Base-by-base conservation (phyloP, 2,888 invertebrate species). In the Luperina nickerlii region DNA sequence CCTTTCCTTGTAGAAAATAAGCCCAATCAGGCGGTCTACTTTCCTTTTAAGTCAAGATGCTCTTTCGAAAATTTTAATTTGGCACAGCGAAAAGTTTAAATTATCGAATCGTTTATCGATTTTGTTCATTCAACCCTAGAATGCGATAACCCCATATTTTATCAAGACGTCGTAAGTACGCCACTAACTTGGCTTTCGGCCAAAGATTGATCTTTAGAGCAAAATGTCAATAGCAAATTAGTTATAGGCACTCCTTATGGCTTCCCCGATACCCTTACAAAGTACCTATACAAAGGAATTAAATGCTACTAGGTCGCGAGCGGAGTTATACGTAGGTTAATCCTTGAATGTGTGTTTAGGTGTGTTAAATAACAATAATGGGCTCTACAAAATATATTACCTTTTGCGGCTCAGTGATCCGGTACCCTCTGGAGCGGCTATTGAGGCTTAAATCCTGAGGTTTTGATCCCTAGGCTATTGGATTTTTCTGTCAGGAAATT, bases 201-300 rank as follows among this genome's bases (percentile, higher is more conserved):
- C 96, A 95, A 94, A 93, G 92, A 95, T 93, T 91, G 91, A 94
- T 94, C 91, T 93, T 91, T 91, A 92, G 87, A 87, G 90, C 88
- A 87, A 92, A 95, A 95, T 94, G 95, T 94, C 96, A 94, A 94
- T 94, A 92, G 91, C 88, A 91, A 91, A 92, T 92, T 93, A 90
- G 91, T 90, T 87, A 86, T 79, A 83, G 85, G 77, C 78, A 76
- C 79, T 79, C 72, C 63, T 67, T 75, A 78, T 68, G 24, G 82
- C 78, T 72, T 57, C 2, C 54, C 11, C 24, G 32, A 13, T 65
- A 45, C 79, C 78, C 72, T 82, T 79, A 79, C 71, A 84, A 89
- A 81, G 81, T 85, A 32, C 32, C 32, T 32, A 87, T 82, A 87
- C 83, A 85, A 85, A 74, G 67, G 76, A 83, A 79, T 83, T 79